Base-by-base conservation (phyloP, 2,113 vertebrate species). In the Thunnus maccoyii region DNA sequence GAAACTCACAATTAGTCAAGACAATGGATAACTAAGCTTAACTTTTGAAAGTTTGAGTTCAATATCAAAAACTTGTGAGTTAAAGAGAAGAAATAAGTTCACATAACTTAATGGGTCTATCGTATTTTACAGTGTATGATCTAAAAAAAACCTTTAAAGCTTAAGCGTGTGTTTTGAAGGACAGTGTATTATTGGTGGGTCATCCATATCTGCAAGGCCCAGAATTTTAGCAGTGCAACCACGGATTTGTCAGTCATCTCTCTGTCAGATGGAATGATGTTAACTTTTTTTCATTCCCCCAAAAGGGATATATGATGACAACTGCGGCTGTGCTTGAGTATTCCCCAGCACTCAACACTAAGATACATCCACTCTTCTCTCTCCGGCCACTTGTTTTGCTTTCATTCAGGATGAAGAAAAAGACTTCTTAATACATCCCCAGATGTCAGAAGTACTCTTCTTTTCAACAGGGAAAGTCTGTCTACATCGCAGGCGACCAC, bases 241-340 rank as follows among this genome's bases (percentile, higher is more conserved):
- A 66, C n/a, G 15, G 44, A 72, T 70, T 79, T 63, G 55, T 80
- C 84, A 71, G 75, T 87, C 74, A 81, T 72, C 62, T 65, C 50
- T 72, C 73, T 86, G 83, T 87, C 86, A 86, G 83, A 84, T 52
- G 47, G 65, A 80, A 89, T 85, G 16, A 84, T 15, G 63, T 80
- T 47, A 41, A 57, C 47, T 46, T 76, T 70, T 74, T 72, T 79
- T 65, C 13, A 36, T 58, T 68, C 47, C 72, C 78, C 69, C 27
- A 64, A 84, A 83, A 74, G 75, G 73, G 60, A 86, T 36, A 85
- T 79, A 44, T 25, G 60, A 86, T 80, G 88, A 88, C 76, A 91
- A 80, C 47, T 18, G 72, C 32, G 12, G 36, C 69, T 81, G 75
- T 25, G 75, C 54, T 52, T 54, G 36, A 85, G 78, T 80, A 78